Conservation (phyloP, 2,113 vertebrate species). For the Chitala chitala region DNA sequence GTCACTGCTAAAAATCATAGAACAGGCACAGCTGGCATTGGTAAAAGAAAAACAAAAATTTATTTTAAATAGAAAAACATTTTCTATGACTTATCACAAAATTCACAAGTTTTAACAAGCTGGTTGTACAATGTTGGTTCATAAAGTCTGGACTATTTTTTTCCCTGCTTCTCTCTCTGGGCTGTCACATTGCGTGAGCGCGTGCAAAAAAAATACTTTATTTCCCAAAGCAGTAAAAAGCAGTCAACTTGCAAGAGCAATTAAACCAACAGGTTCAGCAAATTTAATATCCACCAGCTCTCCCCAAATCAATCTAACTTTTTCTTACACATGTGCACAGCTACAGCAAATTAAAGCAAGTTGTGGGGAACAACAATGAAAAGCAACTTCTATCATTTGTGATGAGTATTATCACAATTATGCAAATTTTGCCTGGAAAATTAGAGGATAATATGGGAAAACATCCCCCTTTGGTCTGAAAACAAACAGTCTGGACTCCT, state of each 20-base stretch:
- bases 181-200: slow-evolving; percentile 70
- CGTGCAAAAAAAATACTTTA: slow-evolving; percentile 88
- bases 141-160: slow-evolving; percentile 11
- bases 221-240: slow-evolving; percentile 65
- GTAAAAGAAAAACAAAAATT: slow-evolving; percentile 69
- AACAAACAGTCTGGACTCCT: slow-evolving; percentile 29
- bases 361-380: slow-evolving; percentile 29
- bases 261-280: neutral
- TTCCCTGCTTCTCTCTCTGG: slow-evolving; percentile 32
- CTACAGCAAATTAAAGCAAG: slow-evolving; percentile 73
- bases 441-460: neutral
- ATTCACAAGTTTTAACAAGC: slow-evolving; percentile 59
- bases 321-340: slow-evolving; percentile 68
- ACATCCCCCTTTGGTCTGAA: slow-evolving; percentile 44
- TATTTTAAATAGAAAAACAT: slow-evolving; percentile 83
- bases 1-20: neutral
- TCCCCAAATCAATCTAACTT: slow-evolving; percentile 2
- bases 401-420: neutral
- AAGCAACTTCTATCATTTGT: neutral
- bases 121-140: slow-evolving; percentile 40
- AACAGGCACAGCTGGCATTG: slow-evolving; percentile 9
- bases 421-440: neutral
- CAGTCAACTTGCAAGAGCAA: slow-evolving; percentile 51
- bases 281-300: slow-evolving; percentile 1
- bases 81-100: slow-evolving; percentile 73